Base-by-base conservation (phyloP, 2,797 vertebrate species). In the Denticeps clupeoides region DNA sequence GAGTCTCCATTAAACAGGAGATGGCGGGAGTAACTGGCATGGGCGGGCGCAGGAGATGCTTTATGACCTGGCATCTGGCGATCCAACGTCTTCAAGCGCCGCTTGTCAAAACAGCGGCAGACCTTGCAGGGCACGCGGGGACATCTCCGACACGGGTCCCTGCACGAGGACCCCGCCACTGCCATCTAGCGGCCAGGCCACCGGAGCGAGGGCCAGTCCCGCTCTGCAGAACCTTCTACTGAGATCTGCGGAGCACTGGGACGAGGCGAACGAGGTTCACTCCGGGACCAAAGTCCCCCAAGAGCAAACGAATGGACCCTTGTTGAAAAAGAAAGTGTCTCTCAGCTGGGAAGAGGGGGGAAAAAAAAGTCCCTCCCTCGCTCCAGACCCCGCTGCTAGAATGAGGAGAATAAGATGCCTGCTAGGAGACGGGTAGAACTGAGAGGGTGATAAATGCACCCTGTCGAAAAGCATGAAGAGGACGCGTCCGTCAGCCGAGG, bases 151-250 rank as follows among this genome's bases (percentile, higher is more conserved):
- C n/a, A n/a, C n/a, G n/a, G n/a, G n/a, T n/a, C n/a, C n/a, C n/a
- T n/a, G n/a, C n/a, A n/a, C n/a, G n/a, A n/a, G n/a, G n/a, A n/a
- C n/a, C n/a, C 59, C 73, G 70, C 67, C 82, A 81, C 73, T 83
- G 81, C 81, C 81, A 80, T 78, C 82, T 77, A 80, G 79, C 82
- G 81, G 72, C 48, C 12, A 45, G 44, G 65, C 13, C 7, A 21
- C 33, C 15, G 37, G 45, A 27, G 41, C 56, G 46, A 62, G 41
- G 43, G 43, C 58, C 41, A 16, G 37, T 24, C n/a, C 13, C 31
- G 18, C 42, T 29, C 9, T 13, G 7, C 13, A 22, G 11, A 29
- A 9, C 18, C 42, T 45, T 62, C 1, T 27, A 24, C 23, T 47
- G 22, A 50, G 33, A 44, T 21, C 7, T 12, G 22, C n/a, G n/a